Percentiles rank a stretch among this genome's conserved stretches.
These are phyloP conservation scores for Oncorhynchus keta DNA, from an alignment of 2,113 vertebrate species.

Conservation along the genomic window DNA sequence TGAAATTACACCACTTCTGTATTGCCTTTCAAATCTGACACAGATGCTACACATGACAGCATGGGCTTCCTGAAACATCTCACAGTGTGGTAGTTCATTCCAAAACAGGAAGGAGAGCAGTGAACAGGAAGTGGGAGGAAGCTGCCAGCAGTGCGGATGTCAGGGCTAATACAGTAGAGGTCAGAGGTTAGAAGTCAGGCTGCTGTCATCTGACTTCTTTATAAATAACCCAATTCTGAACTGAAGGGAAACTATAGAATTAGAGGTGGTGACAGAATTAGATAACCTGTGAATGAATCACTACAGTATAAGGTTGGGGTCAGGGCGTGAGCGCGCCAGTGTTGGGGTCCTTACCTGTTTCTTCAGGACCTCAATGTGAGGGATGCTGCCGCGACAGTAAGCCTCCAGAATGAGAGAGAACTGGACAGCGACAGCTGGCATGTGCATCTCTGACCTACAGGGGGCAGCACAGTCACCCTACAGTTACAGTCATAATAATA, in stretches of 20 bases:
- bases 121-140: conserved; percentile 49
- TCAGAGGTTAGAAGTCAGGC: conserved; percentile 37
- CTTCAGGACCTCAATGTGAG: conserved; percentile 96
- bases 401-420: conserved; percentile 95
- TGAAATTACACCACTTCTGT: too few species aligned
- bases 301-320: neutral
- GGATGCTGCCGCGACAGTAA: conserved; percentile 91
- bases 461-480: conserved; percentile 20
- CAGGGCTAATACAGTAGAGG: conserved; percentile 24
- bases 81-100: neutral
- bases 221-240: conserved; percentile 39
- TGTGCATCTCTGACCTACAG: conserved; percentile 92
- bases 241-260: conserved; percentile 10
- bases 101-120: conserved; percentile 54
- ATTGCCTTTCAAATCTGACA: too few species aligned
- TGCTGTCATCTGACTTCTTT: conserved; percentile 19
- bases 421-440: conserved; percentile 87
- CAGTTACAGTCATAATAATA: neutral
- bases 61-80: neutral
- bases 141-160: conserved; percentile 33
- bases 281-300: neutral
- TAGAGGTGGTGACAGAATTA: neutral
- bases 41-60: neutral
- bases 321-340: neutral
- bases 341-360: conserved; percentile 83